Percentiles rank a stretch among this genome's conserved stretches.
Evolutionary conservation across 2,888 invertebrate genomes (phyloP).

Genomic region (Macropis europaea): DNA sequence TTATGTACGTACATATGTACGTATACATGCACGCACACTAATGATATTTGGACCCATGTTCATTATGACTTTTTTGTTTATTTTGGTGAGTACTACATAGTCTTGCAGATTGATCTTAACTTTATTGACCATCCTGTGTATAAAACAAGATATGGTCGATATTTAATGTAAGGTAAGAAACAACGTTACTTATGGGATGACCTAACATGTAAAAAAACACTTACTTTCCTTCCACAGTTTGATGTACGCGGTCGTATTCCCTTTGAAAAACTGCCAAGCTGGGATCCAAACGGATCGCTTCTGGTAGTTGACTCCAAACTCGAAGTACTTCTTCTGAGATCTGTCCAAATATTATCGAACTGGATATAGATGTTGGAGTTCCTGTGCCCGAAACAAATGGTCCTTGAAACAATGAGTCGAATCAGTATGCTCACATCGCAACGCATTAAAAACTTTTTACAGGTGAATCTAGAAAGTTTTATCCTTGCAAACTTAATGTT

Average conservation of each 20-base stretch:
- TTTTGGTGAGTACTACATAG: too few relatives aligned
- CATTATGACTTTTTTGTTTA: too few relatives aligned
- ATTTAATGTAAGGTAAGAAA: too few relatives aligned
- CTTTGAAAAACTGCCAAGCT: constrained; percentile 83
- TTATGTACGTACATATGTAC: too few relatives aligned
- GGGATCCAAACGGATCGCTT: constrained; percentile 85
- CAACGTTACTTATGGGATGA: too few relatives aligned
- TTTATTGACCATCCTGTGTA: too few relatives aligned
- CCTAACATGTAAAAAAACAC: neutral
- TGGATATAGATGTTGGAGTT: constrained; percentile 60
- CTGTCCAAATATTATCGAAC: constrained; percentile 68
- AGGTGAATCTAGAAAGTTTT: neutral
- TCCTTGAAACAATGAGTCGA: neutral
- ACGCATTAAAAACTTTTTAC: neutral
- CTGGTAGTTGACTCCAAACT: constrained; percentile 85
- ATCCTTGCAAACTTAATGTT: neutral
- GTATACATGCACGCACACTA: too few relatives aligned
- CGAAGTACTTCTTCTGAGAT: constrained; percentile 79
- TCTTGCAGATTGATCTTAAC: too few relatives aligned
- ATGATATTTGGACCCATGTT: too few relatives aligned
- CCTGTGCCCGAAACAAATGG: constrained; percentile 19
- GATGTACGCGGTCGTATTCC: constrained; percentile 80
- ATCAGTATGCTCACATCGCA: neutral
- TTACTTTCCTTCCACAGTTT: constrained; percentile 51
- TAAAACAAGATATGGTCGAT: too few relatives aligned